These are phyloP conservation scores for Lasioglossum figueresi DNA, from an alignment of 2,888 invertebrate genomes.

Conservation along the genomic window DNA sequence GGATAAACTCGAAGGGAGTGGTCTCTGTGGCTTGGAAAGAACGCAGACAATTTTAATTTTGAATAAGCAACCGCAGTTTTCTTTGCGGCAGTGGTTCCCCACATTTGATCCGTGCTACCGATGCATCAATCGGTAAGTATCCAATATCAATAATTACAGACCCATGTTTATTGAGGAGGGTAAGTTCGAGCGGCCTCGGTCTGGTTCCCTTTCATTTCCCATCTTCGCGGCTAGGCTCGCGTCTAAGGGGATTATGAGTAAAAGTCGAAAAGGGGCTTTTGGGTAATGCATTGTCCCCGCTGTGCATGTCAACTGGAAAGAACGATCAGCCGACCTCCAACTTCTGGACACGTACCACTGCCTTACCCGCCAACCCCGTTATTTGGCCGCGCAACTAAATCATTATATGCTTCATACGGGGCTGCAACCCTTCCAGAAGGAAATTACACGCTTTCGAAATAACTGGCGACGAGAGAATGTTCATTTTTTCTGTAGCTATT, in stretches of 20 bases:
- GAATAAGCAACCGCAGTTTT: neutral
- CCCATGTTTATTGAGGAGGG: conserved; percentile 51
- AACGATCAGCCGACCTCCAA: conserved; percentile 46
- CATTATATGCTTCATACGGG: conserved; percentile 15
- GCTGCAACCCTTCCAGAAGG: neutral
- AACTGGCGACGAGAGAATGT: neutral
- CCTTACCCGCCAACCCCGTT: conserved; percentile 14
- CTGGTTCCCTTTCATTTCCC: conserved; percentile 58
- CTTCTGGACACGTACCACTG: conserved; percentile 22
- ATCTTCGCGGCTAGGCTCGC: conserved; percentile 50
- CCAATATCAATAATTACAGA: conserved; percentile 60
- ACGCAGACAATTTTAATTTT: neutral
- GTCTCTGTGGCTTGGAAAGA: neutral
- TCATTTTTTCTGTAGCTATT: neutral
- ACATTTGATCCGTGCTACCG: conserved; percentile 17
- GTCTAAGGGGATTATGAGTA: conserved; percentile 65
- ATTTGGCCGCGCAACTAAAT: conserved; percentile 30
- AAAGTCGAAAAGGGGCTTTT: conserved; percentile 62
- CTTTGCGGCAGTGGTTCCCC: neutral
- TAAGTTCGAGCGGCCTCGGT: conserved; percentile 59
- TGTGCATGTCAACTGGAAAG: conserved; percentile 47
- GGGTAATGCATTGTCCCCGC: conserved; percentile 51
- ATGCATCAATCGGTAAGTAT: conserved; percentile 49
- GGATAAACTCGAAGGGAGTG: too few relatives aligned
- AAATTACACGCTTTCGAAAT: conserved; percentile 1